Percentiles rank a stretch among this genome's conserved stretches.
Conservation (phyloP, 1,140 invertebrate species). For the Ooceraea biroi region DNA sequence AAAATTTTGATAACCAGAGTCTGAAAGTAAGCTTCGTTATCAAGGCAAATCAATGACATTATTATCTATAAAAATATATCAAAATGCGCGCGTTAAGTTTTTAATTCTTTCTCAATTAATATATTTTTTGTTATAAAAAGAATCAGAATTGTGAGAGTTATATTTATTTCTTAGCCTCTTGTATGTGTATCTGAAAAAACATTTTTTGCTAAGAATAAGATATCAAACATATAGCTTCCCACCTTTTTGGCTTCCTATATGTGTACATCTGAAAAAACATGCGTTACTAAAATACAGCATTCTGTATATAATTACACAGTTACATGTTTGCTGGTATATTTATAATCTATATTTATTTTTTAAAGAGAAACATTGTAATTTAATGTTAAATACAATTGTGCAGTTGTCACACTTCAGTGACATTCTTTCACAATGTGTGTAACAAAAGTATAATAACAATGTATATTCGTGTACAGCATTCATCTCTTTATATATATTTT, state of each 20-base stretch:
- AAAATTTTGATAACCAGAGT: not conserved
- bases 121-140: too few species aligned
- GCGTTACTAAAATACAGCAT: constrained; percentile 8
- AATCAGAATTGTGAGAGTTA: too few species aligned
- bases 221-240: not conserved
- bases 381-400: not conserved
- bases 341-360: constrained; percentile 33
- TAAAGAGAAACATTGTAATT: not conserved
- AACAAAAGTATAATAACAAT: constrained; percentile 2
- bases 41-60: not conserved
- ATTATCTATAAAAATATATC: too few species aligned
- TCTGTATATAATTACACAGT: constrained; percentile 26
- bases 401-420: constrained; percentile 18
- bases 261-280: constrained; percentile 19
- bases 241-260: too few species aligned
- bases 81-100: too few species aligned
- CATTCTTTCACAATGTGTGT: not conserved
- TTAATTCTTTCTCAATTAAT: too few species aligned
- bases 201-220: too few species aligned
- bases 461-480: constrained; percentile 10
- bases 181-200: too few species aligned
- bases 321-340: not conserved
- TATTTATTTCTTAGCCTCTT: too few species aligned
- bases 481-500: not conserved
- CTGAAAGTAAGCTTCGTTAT: constrained; percentile 12